Percentiles rank a stretch among this genome's conserved stretches.
Evolutionary conservation across 2,797 vertebrate genomes (phyloP).

Genomic region (Meda fulgida): DNA sequence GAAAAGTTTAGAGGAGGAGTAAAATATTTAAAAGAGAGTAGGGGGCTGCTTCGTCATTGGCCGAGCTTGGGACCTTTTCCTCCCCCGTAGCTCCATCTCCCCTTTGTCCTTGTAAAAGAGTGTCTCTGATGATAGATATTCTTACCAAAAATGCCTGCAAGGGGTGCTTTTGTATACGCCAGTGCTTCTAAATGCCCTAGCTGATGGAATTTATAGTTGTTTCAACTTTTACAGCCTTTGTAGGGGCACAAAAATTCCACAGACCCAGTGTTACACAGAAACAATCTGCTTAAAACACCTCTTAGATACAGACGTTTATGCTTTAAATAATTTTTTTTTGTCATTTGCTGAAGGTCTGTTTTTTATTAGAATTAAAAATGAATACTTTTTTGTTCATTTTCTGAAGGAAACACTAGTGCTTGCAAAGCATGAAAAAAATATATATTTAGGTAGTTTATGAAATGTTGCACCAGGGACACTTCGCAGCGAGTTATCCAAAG

Average conservation of each 20-base stretch:
- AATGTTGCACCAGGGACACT: neutral
- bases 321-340: neutral
- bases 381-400: neutral
- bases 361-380: neutral
- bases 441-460: neutral
- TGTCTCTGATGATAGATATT: conserved; percentile 74
- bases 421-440: neutral
- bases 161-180: conserved; percentile 66
- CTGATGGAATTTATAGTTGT: conserved; percentile 46
- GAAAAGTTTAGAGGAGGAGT: conserved; percentile 76
- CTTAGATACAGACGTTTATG: neutral
- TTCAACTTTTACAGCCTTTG: conserved; percentile 53
- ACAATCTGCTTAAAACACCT: conserved; percentile 8
- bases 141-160: conserved; percentile 67
- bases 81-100: conserved; percentile 66
- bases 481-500: neutral
- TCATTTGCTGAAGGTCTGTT: neutral
- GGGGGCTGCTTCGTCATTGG: conserved; percentile 68
- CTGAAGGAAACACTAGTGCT: neutral
- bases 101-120: conserved; percentile 79
- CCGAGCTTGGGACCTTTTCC: conserved; percentile 69
- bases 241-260: conserved; percentile 46
- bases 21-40: conserved; percentile 70
- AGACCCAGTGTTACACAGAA: conserved; percentile 35
- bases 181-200: conserved; percentile 65